These are phyloP conservation scores for Speoplatyrhinus poulsoni DNA, from an alignment of 2,113 vertebrate genomes.

Conservation along the genomic window DNA sequence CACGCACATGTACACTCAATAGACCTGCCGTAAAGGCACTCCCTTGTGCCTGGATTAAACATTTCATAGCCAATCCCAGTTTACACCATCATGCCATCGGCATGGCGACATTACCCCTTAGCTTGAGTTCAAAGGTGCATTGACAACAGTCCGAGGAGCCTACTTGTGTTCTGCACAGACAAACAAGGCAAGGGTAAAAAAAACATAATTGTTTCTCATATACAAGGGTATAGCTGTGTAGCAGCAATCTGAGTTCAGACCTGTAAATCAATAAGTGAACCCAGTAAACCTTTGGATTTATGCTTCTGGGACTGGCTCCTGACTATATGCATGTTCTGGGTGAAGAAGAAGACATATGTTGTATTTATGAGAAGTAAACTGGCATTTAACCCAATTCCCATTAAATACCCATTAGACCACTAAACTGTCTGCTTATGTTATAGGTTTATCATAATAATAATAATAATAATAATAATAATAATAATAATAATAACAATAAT, in stretches of 20 bases:
- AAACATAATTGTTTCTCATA: background rate
- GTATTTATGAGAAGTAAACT: too few species aligned
- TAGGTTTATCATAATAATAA: too few species aligned
- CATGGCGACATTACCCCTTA: background rate
- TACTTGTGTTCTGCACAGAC: background rate
- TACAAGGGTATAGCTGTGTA: background rate
- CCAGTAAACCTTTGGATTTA: constrained; percentile 40
- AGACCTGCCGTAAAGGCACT: constrained; percentile 27
- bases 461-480: too few species aligned
- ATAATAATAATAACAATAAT: too few species aligned
- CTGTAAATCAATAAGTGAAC: constrained; percentile 49
- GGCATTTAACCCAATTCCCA: too few species aligned
- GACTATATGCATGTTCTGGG: too few species aligned
- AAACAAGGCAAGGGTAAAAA: background rate
- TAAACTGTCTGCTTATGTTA: too few species aligned
- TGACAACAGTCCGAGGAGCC: background rate
- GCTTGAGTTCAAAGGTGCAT: background rate
- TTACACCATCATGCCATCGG: constrained; percentile 1
- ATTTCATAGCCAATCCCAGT: constrained; percentile 50
- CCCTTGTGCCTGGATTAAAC: constrained; percentile 40
- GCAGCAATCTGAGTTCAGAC: background rate
- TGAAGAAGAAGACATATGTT: too few species aligned
- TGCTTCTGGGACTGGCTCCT: background rate
- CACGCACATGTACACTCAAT: background rate
- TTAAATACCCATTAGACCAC: too few species aligned